Percentiles rank a stretch among this genome's conserved stretches.
These are phyloP conservation scores for Acrocephalus arundinaceus DNA, from an alignment of 2,113 vertebrate genomes.

Conservation along the genomic window DNA sequence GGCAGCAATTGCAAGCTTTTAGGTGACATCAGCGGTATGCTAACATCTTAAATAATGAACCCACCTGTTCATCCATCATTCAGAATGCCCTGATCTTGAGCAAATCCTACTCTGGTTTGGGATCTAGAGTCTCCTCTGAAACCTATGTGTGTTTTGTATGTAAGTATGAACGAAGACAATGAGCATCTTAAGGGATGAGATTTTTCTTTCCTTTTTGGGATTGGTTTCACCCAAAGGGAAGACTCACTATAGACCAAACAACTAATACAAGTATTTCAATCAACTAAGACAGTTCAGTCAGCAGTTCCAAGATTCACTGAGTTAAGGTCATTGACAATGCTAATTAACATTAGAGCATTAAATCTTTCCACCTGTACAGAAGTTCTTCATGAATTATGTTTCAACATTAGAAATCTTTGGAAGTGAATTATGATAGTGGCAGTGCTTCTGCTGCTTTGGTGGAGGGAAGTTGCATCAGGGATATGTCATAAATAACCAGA, in stretches of 20 bases:
- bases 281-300: background rate
- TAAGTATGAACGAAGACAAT: background rate
- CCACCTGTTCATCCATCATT: background rate
- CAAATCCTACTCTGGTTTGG: background rate
- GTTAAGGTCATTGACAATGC: background rate
- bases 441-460: background rate
- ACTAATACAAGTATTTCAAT: background rate
- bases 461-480: background rate
- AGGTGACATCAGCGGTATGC: background rate
- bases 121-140: background rate
- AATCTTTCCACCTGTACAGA: background rate
- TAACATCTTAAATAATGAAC: background rate
- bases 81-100: background rate
- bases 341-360: background rate
- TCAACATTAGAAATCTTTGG: background rate
- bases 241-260: background rate
- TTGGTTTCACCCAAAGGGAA: background rate
- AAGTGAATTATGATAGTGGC: background rate
- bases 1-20: background rate
- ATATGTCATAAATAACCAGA: background rate
- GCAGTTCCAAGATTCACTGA: background rate
- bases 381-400: background rate
- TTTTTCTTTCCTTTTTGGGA: background rate
- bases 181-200: background rate
- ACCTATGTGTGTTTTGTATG: background rate